Conservation (phyloP, 2,797 vertebrate species). For the Lepilemur ruficaudatus region DNA sequence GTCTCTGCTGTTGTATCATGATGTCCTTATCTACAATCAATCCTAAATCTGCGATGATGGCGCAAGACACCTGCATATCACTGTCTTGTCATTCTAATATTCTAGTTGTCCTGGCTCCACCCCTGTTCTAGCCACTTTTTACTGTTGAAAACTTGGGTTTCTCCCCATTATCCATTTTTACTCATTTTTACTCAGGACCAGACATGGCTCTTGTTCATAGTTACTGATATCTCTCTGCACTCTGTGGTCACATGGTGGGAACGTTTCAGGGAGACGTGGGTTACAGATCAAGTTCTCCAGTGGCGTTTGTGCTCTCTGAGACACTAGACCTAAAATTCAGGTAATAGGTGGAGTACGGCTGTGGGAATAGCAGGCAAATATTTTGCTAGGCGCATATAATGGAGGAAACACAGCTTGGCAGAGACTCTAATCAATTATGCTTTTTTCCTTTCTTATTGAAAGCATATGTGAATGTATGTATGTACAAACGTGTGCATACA, state of each 20-base stretch:
- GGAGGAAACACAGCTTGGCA: neutral
- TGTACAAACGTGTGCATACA: too few relatives aligned
- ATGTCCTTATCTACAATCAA: neutral
- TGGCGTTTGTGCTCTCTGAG: neutral
- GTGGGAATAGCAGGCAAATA: neutral
- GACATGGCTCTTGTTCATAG: neutral
- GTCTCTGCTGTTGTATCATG: neutral
- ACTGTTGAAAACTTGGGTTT: neutral
- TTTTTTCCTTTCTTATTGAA: neutral
- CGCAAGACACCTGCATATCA: rapidly evolving
- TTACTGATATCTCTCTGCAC: rapidly evolving
- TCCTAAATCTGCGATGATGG: neutral
- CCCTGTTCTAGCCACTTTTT: neutral
- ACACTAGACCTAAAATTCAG: neutral
- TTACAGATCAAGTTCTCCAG: neutral
- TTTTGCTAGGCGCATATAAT: neutral
- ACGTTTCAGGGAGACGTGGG: neutral
- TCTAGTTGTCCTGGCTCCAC: neutral
- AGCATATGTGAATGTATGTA: too few relatives aligned
- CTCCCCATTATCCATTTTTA: neutral
- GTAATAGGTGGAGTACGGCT: neutral
- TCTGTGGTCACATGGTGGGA: neutral
- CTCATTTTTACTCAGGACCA: neutral
- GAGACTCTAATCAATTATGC: neutral
- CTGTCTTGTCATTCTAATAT: neutral